phyloP scores from a whole-genome alignment of 1,140 invertebrate genomes.

The Drosophila orena region DNA sequence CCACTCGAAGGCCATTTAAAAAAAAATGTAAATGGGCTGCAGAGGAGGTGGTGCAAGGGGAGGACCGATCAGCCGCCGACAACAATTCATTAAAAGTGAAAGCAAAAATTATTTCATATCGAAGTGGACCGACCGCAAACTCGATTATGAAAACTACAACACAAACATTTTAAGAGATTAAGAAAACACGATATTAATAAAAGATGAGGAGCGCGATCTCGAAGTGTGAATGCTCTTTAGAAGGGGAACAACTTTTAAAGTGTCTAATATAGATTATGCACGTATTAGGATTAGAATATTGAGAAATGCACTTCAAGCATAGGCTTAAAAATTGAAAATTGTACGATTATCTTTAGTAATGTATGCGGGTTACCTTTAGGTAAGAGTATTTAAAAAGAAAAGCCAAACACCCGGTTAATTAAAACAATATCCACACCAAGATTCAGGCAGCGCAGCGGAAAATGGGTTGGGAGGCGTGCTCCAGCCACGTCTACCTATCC shows the following conservation, averaged over 20 bases:
- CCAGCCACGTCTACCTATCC: constrained; percentile 16
- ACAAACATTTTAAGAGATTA: constrained; percentile 62
- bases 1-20: constrained; percentile 72
- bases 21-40: constrained; percentile 45
- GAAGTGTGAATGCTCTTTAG: constrained; percentile 40
- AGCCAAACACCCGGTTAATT: constrained; percentile 59
- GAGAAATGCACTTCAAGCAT: too few species aligned
- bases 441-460: constrained; percentile 18
- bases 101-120: constrained; percentile 81
- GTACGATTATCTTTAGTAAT: background rate
- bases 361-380: background rate
- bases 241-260: background rate
- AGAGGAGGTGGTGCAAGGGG: constrained; percentile 1
- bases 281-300: too few species aligned
- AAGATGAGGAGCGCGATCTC: constrained; percentile 9
- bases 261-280: too few species aligned
- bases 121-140: constrained; percentile 68
- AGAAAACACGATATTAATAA: constrained; percentile 55
- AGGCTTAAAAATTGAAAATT: background rate
- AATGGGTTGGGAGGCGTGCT: constrained; percentile 51
- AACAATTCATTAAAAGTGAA: constrained; percentile 81
- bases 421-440: constrained; percentile 68
- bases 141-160: constrained; percentile 73
- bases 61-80: constrained; percentile 23
- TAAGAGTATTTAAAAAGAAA: constrained; percentile 52